These are phyloP conservation scores for Pampusana beccarii DNA, from an alignment of 2,113 vertebrate genomes.

Conservation along the genomic window DNA sequence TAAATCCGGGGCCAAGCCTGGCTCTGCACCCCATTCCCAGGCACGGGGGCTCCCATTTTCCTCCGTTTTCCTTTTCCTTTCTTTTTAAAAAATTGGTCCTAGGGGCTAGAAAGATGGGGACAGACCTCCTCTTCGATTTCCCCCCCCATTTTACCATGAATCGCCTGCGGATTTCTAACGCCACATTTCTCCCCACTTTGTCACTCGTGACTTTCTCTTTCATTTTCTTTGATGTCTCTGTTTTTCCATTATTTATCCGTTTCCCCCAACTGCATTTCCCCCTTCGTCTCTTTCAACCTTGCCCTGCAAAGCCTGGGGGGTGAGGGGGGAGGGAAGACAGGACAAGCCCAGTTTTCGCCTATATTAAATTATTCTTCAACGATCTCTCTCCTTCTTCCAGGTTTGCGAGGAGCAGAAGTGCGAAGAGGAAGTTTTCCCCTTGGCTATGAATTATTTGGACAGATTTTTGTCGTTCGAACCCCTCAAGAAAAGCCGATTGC, in stretches of 20 bases:
- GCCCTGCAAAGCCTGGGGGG: conserved; percentile 17
- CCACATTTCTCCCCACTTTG: conserved; percentile 38
- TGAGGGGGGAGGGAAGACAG: background rate
- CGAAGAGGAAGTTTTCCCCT: conserved; percentile 96
- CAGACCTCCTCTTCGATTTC: background rate
- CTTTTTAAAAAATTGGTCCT: background rate
- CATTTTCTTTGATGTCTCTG: background rate
- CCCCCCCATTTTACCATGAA: background rate
- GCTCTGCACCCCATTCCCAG: background rate
- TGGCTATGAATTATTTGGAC: conserved; percentile 99
- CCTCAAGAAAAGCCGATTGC: conserved; percentile 90
- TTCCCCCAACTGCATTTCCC: background rate
- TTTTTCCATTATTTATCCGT: background rate
- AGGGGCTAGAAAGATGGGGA: background rate
- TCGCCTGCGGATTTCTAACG: background rate
- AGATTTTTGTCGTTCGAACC: conserved; percentile 94
- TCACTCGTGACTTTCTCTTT: conserved; percentile 26
- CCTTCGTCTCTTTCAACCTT: background rate
- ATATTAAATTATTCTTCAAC: conserved; percentile 7
- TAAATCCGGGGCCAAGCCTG: background rate
- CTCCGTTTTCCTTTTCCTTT: background rate
- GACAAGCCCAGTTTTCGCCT: background rate
- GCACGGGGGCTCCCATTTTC: background rate
- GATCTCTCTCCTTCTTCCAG: conserved; percentile 68
- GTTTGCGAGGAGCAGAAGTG: conserved; percentile 98